Conservation (phyloP, 92 coral and sea anemone genomes). For the Phenganax stokvisi region DNA sequence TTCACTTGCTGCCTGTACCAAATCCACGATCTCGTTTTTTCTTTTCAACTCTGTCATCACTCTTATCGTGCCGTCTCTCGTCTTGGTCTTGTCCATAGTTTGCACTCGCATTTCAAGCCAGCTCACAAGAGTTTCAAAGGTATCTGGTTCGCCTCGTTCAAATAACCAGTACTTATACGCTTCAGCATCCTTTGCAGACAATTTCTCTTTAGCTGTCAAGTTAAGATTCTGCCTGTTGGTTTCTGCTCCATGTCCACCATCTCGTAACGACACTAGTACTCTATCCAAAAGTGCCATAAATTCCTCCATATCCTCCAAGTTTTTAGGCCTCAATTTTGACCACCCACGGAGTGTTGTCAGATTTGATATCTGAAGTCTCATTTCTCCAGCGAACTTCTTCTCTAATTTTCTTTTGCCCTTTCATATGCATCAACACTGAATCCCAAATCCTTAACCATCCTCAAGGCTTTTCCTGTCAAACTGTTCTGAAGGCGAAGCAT, state of each 20-base stretch:
- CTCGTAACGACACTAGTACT: not conserved
- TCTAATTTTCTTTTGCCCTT: conserved; percentile 17
- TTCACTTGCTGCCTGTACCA: not conserved
- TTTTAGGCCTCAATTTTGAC: not conserved
- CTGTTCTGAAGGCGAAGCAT: conserved; percentile 24
- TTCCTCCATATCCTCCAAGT: conserved; percentile 2
- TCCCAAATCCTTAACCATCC: conserved; percentile 27
- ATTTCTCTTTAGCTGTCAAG: conserved; percentile 24
- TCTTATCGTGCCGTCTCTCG: not conserved
- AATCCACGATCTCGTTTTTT: conserved; percentile 14
- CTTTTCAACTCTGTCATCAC: not conserved
- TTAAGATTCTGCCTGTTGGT: not conserved
- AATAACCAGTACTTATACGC: conserved; percentile 12
- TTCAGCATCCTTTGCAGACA: not conserved
- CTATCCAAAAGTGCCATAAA: conserved; percentile 2
- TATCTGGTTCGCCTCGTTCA: not conserved
- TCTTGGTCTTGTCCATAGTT: conserved; percentile 17
- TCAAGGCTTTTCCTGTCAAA: not conserved
- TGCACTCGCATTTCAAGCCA: conserved; percentile 23
- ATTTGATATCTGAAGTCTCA: conserved; percentile 13
- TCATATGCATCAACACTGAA: not conserved
- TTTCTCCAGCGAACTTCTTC: conserved; percentile 10
- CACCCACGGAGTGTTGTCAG: conserved; percentile 11
- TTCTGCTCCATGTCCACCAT: not conserved
- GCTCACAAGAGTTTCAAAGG: not conserved